Base-by-base conservation (phyloP, 2,888 invertebrate species). In the Dynastes hyllus region DNA sequence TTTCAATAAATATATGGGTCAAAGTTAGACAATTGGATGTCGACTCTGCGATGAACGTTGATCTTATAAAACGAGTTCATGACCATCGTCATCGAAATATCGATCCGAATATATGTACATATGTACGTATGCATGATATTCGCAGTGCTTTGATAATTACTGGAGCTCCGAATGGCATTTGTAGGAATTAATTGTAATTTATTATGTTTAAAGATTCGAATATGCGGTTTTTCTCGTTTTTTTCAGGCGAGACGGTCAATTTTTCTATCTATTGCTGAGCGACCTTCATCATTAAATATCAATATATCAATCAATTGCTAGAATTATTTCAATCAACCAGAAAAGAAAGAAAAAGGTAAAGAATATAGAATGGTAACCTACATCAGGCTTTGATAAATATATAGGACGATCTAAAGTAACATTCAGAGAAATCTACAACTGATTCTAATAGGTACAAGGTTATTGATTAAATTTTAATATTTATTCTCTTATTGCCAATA, bases 1-100 rank as follows among this genome's bases (percentile, higher is more conserved):
- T 63, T n/a, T 45, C 73, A 75, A 75, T 61, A 61, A 75, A 75
- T 75, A 58, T 61, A 61, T 75, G n/a, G 73, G 73, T 75, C 73
- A 75, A 75, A 75, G 73, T 75, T 75, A 75, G 61, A 75, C 29
- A 40, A 75, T 55, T 55, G 27, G 22, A 22, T 55, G 55, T 55
- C 22, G 22, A 22, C 55, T 55, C 8, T 22, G 5, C 55, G 55
- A 22, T 16, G 22, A 22, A 16, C 22, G 22, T 8, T 55, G 55
- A 55, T 55, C 55, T 55, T 22, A 55, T 55, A 55, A 55, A 55
- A 55, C 9, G 55, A 55, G 55, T 55, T 55, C 55, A 55, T 9
- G 55, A 55, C 55, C 55, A 55, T 55, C 9, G 8, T 22, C 22
- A 22, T 55, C 5, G 22, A 22, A 45, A 45, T 45, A 55, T 55